A percentile compares a stretch with the other conserved stretches of the same genome.
Conservation (phyloP, 2,888 invertebrate species). For the Syrphus vitripennis region DNA sequence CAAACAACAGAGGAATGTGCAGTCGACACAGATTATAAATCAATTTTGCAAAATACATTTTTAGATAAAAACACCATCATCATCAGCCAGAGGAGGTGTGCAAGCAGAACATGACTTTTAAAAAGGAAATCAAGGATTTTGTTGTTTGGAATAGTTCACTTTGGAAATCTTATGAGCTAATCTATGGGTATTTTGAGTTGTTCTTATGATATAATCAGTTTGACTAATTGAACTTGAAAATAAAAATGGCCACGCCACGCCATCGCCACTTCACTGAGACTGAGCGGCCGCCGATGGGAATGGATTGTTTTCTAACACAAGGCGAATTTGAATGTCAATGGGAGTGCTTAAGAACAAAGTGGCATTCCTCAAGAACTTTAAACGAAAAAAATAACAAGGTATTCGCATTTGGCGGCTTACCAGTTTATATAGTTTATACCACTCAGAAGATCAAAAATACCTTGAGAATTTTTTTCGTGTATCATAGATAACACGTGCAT, state of each 20-base stretch:
- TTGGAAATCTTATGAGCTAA: neutral
- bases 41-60: slow-evolving; percentile 54
- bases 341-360: neutral
- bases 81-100: neutral
- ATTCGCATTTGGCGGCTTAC: neutral
- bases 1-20: slow-evolving; percentile 38
- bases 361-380: neutral
- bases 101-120: slow-evolving; percentile 28
- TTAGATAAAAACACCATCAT: slow-evolving; percentile 24
- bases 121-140: slow-evolving; percentile 23
- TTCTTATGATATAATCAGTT: neutral
- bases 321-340: neutral
- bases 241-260: no score
- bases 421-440: neutral
- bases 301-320: neutral
- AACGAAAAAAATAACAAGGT: neutral
- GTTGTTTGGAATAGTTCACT: slow-evolving; percentile 11
- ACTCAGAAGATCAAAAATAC: neutral
- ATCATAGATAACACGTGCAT: no score
- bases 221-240: slow-evolving; percentile 6
- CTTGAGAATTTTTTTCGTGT: no score
- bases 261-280: no score
- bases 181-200: neutral
- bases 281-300: neutral
- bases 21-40: slow-evolving; percentile 58